Conservation (phyloP, 2,113 vertebrate species). For the Hepsetus odoe region DNA sequence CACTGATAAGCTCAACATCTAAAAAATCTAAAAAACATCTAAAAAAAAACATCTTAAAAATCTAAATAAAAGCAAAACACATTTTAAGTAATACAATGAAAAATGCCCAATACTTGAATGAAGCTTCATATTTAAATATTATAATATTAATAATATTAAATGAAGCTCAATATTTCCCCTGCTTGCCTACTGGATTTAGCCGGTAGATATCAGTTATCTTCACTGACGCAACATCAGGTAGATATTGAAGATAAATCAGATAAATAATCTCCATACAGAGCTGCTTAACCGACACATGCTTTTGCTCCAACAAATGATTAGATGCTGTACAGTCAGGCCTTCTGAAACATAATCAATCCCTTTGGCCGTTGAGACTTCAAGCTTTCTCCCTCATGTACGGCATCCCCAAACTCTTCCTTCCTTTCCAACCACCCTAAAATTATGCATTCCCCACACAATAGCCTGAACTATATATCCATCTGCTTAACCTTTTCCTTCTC, state of each 20-base stretch:
- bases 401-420: background rate
- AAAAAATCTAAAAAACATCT: background rate
- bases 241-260: slow-evolving; percentile 27
- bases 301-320: slow-evolving; percentile 12
- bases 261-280: slow-evolving; percentile 17
- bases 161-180: slow-evolving; percentile 4
- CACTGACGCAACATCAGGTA: background rate
- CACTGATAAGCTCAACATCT: no score
- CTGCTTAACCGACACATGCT: background rate
- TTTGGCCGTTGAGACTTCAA: background rate
- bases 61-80: background rate
- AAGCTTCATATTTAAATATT: slow-evolving; percentile 7
- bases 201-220: background rate
- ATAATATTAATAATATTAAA: background rate
- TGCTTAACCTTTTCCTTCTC: slow-evolving; percentile 46
- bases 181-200: background rate
- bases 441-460: slow-evolving; percentile 13
- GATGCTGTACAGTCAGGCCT: slow-evolving; percentile 1
- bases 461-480: slow-evolving; percentile 2
- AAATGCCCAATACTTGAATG: background rate
- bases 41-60: background rate
- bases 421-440: background rate
- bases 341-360: slow-evolving; percentile 25
- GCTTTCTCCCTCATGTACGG: background rate
- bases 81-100: background rate